Percentiles rank a stretch among this genome's conserved stretches.
Conservation (phyloP, 64 coral and sea anemone species). For the Montipora foliosa region DNA sequence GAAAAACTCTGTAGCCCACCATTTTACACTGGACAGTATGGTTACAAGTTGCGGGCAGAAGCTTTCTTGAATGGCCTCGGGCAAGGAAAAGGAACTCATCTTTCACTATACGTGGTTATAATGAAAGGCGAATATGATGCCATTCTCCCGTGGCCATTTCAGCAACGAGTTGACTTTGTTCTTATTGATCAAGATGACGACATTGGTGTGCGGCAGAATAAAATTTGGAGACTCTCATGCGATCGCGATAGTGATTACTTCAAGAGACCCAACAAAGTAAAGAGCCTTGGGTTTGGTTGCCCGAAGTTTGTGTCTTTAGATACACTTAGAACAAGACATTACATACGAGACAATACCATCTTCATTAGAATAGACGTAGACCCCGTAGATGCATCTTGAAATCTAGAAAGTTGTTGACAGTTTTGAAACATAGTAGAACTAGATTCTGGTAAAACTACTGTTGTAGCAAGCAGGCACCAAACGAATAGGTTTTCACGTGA, state of each 20-base stretch:
- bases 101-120: conserved; percentile 57
- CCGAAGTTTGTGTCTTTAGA: conserved; percentile 99
- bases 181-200: conserved; percentile 97
- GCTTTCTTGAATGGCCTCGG: too few species aligned
- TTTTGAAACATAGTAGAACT: too few species aligned
- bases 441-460: too few species aligned
- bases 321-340: not conserved
- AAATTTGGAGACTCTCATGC: conserved; percentile 91
- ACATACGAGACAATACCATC: conserved; percentile 22
- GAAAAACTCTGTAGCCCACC: too few species aligned
- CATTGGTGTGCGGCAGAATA: conserved; percentile 81
- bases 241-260: conserved; percentile 98
- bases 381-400: conserved; percentile 71
- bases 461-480: too few species aligned
- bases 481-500: too few species aligned
- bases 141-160: conserved; percentile 7
- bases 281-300: conserved; percentile 97
- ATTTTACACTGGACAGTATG: too few species aligned
- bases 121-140: conserved; percentile 98
- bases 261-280: conserved; percentile 91
- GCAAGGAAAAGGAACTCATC: too few species aligned
- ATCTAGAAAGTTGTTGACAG: too few species aligned
- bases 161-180: conserved; percentile 97
- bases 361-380: conserved; percentile 98
- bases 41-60: too few species aligned